A percentile compares a stretch with the other conserved stretches of the same genome.
Conservation (phyloP, 1,140 invertebrate genomes). For the Lasioglossum baleicum region DNA sequence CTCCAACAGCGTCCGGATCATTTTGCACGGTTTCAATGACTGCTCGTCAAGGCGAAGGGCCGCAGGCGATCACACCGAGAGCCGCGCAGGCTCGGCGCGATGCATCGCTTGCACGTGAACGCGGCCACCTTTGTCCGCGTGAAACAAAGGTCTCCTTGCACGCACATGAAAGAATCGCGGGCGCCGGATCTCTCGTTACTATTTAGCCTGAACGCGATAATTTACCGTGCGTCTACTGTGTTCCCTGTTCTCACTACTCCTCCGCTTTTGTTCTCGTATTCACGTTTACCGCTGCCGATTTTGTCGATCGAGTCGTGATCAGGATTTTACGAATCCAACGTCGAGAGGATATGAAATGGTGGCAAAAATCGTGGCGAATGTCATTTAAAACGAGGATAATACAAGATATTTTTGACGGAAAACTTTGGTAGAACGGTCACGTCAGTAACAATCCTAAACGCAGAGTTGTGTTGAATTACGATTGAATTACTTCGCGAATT, state of each 20-base stretch:
- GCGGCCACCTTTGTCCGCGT: constrained; percentile 17
- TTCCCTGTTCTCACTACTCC: not conserved
- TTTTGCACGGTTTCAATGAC: constrained; percentile 48
- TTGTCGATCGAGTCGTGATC: constrained; percentile 28
- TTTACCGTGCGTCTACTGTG: constrained; percentile 44
- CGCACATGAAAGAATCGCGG: constrained; percentile 12
- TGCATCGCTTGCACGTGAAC: constrained; percentile 15
- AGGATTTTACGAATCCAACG: no score
- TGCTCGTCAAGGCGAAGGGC: constrained; percentile 34
- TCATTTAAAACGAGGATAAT: no score
- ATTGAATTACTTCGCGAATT: no score
- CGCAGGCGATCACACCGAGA: constrained; percentile 26
- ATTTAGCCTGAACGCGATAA: constrained; percentile 56
- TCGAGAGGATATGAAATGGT: no score
- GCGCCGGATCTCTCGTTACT: constrained; percentile 29
- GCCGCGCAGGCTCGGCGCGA: not conserved
- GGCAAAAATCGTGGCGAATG: no score
- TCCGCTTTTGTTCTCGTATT: not conserved
- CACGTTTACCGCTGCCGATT: constrained; percentile 6
- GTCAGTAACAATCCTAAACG: no score
- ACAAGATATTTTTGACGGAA: no score
- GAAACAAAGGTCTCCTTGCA: constrained; percentile 31
- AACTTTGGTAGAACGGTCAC: no score
- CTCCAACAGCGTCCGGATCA: constrained; percentile 31
- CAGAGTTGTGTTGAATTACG: no score